A percentile compares a stretch with the other conserved stretches of the same genome.
These are phyloP conservation scores for Lordiphosa fenestrarum DNA, from an alignment of 2,888 invertebrate species.

Conservation along the genomic window DNA sequence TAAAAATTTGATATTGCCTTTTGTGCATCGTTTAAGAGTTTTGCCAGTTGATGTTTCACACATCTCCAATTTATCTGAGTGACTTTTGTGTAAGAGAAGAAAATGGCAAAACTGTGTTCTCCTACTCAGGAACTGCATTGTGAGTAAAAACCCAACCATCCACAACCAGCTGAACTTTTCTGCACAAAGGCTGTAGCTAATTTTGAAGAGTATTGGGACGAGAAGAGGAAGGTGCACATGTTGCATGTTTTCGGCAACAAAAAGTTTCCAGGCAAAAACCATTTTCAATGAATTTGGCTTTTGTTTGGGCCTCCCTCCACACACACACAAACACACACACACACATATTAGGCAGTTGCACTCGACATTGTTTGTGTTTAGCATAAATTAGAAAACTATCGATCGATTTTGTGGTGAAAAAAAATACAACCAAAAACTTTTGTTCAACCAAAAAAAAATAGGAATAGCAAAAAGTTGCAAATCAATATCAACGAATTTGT, in stretches of 20 bases:
- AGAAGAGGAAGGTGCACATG: constrained; percentile 24
- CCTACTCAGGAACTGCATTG: too few relatives aligned
- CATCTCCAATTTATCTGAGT: too few relatives aligned
- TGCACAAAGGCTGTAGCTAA: constrained; percentile 32
- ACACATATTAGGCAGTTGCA: constrained; percentile 28
- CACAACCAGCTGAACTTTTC: constrained; percentile 14
- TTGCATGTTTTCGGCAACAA: constrained; percentile 32
- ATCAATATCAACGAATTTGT: constrained; percentile 40
- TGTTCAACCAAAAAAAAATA: neutral
- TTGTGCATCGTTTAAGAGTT: too few relatives aligned
- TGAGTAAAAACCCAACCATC: too few relatives aligned
- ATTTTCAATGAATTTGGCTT: constrained; percentile 11
- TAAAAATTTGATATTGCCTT: too few relatives aligned
- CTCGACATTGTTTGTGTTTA: constrained; percentile 39
- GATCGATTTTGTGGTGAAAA: constrained; percentile 43
- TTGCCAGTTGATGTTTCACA: too few relatives aligned
- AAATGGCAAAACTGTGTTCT: too few relatives aligned
- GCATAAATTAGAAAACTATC: constrained; percentile 58
- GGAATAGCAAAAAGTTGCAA: constrained; percentile 31
- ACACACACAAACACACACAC: neutral
- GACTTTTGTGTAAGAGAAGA: too few relatives aligned
- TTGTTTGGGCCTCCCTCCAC: constrained; percentile 16
- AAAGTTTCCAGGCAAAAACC: constrained; percentile 24
- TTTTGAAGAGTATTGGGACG: constrained; percentile 22
- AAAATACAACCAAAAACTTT: constrained; percentile 26